phyloP scores from a whole-genome alignment of 2,888 invertebrate species.

The Metopia argyrocephala region DNA sequence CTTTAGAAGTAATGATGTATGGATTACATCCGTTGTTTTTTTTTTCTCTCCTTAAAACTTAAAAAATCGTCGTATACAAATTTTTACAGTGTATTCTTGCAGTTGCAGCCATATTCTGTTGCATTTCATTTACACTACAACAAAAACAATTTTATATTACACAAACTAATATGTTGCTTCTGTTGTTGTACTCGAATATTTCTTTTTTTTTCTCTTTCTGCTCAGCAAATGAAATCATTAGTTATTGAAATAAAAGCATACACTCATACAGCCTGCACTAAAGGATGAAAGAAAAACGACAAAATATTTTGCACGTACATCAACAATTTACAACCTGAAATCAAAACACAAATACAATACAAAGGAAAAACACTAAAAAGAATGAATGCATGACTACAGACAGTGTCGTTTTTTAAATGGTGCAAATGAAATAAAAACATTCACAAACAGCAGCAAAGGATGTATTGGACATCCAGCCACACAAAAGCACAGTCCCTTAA shows the following conservation, averaged over 20 bases:
- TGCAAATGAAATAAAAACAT: no score
- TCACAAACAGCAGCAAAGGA: no score
- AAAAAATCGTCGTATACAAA: no score
- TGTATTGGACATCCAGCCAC: background rate
- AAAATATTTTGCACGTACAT: constrained; percentile 43
- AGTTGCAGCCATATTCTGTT: no score
- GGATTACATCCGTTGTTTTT: no score
- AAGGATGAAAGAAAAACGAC: background rate
- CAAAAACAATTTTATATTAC: background rate
- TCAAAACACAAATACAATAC: constrained; percentile 24
- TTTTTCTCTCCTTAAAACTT: no score
- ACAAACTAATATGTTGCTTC: background rate
- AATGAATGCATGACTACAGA: background rate
- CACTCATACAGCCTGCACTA: background rate
- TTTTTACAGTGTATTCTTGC: no score
- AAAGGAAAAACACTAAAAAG: background rate
- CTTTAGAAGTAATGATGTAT: no score
- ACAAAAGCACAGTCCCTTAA: background rate
- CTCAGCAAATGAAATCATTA: constrained; percentile 20
- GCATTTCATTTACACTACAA: no score
- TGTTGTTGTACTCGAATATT: background rate
- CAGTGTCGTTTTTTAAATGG: no score
- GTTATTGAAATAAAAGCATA: background rate
- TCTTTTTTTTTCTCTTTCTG: background rate
- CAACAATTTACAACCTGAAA: constrained; percentile 47